These are phyloP conservation scores for Amphiprion percula DNA, from an alignment of 2,113 vertebrate genomes.

Conservation along the genomic window DNA sequence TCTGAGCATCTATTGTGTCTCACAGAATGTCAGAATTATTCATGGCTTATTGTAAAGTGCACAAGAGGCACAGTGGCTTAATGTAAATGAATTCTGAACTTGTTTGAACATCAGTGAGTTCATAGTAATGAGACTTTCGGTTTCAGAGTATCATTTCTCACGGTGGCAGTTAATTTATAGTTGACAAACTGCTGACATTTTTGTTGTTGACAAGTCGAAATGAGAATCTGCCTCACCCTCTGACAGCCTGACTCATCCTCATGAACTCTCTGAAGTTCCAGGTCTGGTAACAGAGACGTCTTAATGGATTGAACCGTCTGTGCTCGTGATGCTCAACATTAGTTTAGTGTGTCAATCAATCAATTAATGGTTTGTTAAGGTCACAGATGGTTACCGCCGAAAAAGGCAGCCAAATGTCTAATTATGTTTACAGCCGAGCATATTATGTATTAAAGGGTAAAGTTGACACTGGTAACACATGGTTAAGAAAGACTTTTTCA, in stretches of 20 bases:
- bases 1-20: background rate
- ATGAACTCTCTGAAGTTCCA: constrained; percentile 38
- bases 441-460: background rate
- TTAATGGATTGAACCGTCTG: constrained; percentile 1
- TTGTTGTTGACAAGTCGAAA: constrained; percentile 62
- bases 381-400: background rate
- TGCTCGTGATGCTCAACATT: background rate
- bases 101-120: constrained; percentile 4
- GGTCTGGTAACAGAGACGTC: constrained; percentile 5
- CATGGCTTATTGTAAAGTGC: background rate
- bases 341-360: background rate
- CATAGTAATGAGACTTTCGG: constrained; percentile 2
- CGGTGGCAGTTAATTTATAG: constrained; percentile 44
- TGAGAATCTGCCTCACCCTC: constrained; percentile 34
- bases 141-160: constrained; percentile 42
- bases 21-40: background rate
- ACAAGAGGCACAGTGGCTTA: background rate
- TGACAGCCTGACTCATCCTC: constrained; percentile 58
- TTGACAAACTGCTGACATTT: constrained; percentile 69
- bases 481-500: constrained; percentile 34
- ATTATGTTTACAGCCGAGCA: background rate
- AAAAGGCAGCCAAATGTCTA: background rate
- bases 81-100: background rate
- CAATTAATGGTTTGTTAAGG: background rate
- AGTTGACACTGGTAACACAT: constrained; percentile 1